phyloP scores from a whole-genome alignment of 2,888 invertebrate genomes.

The Melanophora roralis region DNA sequence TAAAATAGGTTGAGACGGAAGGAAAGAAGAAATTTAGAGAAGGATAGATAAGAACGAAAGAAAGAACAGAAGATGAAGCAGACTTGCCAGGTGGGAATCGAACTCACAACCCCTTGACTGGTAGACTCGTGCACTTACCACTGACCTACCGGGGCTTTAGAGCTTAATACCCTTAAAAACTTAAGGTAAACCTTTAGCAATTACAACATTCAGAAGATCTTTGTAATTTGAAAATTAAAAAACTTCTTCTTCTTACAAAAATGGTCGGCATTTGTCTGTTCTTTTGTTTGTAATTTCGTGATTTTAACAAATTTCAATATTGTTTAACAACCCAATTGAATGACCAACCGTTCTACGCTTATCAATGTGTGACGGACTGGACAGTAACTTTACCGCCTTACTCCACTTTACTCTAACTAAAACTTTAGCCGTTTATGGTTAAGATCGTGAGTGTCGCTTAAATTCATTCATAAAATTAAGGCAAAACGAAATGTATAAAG shows the following conservation, averaged over 20 bases:
- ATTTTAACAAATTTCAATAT: conserved; percentile 74
- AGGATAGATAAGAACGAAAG: too few relatives aligned
- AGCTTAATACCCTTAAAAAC: too few relatives aligned
- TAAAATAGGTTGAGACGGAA: too few relatives aligned
- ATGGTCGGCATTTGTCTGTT: conserved; percentile 14
- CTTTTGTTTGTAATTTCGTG: conserved; percentile 65
- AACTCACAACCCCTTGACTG: too few relatives aligned
- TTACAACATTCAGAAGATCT: neutral
- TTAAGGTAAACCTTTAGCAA: too few relatives aligned
- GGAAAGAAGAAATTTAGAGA: too few relatives aligned
- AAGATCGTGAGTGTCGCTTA: conserved; percentile 53
- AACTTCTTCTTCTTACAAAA: too few relatives aligned
- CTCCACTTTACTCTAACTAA: conserved; percentile 50
- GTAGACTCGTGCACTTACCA: too few relatives aligned
- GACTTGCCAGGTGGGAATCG: too few relatives aligned
- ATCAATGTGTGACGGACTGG: conserved; percentile 61
- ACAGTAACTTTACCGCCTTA: conserved; percentile 60
- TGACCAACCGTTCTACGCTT: conserved; percentile 55
- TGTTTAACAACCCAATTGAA: conserved; percentile 70
- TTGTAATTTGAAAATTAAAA: neutral
- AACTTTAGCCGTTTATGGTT: conserved; percentile 9
- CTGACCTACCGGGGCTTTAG: too few relatives aligned
- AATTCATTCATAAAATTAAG: conserved; percentile 63
- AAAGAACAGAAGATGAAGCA: too few relatives aligned
- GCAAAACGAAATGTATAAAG: conserved; percentile 52